Base-by-base conservation (phyloP, 1,140 invertebrate genomes). In the Dermatophagoides farinae region DNA sequence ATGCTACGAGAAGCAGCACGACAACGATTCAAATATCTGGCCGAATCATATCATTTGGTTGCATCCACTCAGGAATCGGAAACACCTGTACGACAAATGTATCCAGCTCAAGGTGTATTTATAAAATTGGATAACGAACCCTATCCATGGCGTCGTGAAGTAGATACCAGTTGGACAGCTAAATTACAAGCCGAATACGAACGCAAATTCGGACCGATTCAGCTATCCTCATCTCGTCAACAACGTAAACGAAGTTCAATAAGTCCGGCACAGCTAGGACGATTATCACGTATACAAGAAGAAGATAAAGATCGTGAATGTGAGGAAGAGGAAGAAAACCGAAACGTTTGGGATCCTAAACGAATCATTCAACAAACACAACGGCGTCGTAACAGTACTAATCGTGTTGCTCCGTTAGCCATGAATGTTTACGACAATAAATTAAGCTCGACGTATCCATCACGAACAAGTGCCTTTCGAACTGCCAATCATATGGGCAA, bases 71-170 rank as follows among this genome's bases (percentile, higher is more conserved):
- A 61, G 12, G 63, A 64, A 60, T 31, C 47, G 0, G 49, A 53
- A 41, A 55, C 63, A 14, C 46, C 55, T 8, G 61, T 64, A 14
- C 57, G 62, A 49, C 31, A 64, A 57, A 50, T 64, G 12, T 64
- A 64, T 43, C 63, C 60, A 49, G 50, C 60, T 18, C 63, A 62
- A 40, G 60, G 63, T n/a, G 57, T 64, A 20, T 62, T 64, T 37
- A 62, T 64, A 18, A 62, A 62, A 55, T 23, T 55, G 5, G 53
- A 55, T 25, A 55, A 38, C n/a, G 53, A 55, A 20, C 53, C 14
- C 2, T 23, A 14, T 12, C 25, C 25, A 12, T 20, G 25, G 11
- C 14, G 25, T 12, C 38, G 14, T 16, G 14, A 23, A 18, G 14
- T 55, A 1, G 53, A 55, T 23, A 55, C 14, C 39, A 39, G 31